Conservation (phyloP, 2,113 vertebrate genomes). For the Pycnonotus jocosus region DNA sequence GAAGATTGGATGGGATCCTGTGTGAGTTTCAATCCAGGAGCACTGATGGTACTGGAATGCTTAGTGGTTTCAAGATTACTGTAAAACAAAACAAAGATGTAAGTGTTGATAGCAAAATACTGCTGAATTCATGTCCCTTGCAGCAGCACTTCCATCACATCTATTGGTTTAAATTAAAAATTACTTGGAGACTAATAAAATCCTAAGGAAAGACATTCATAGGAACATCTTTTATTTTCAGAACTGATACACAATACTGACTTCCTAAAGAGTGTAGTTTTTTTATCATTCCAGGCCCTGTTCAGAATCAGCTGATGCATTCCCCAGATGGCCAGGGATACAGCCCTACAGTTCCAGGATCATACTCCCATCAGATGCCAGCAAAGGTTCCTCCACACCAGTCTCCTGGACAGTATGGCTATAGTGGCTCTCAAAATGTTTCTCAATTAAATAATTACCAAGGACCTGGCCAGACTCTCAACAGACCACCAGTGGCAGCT, state of each 20-base stretch:
- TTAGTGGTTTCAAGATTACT: background rate
- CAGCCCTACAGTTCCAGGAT: constrained; percentile 70
- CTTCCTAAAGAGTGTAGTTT: background rate
- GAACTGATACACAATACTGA: background rate
- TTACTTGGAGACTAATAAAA: background rate
- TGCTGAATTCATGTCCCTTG: background rate
- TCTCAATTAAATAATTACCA: constrained; percentile 73
- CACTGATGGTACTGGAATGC: background rate
- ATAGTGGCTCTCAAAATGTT: constrained; percentile 73
- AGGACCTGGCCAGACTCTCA: constrained; percentile 73
- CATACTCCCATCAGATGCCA: constrained; percentile 69
- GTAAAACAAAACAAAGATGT: background rate
- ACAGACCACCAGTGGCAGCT: constrained; percentile 70
- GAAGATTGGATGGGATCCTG: background rate
- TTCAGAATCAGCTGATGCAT: constrained; percentile 79
- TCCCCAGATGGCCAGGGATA: constrained; percentile 71
- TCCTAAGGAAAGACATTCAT: background rate
- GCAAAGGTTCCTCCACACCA: constrained; percentile 76
- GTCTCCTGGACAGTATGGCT: constrained; percentile 73
- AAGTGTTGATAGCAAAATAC: background rate
- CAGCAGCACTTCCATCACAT: background rate
- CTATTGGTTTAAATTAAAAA: background rate
- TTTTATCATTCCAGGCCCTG: constrained; percentile 78
- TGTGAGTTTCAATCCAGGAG: background rate
- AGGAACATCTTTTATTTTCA: background rate